Evolutionary conservation across 2,888 invertebrate species (phyloP).

Genomic region (Dryobotodes eremita): DNA sequence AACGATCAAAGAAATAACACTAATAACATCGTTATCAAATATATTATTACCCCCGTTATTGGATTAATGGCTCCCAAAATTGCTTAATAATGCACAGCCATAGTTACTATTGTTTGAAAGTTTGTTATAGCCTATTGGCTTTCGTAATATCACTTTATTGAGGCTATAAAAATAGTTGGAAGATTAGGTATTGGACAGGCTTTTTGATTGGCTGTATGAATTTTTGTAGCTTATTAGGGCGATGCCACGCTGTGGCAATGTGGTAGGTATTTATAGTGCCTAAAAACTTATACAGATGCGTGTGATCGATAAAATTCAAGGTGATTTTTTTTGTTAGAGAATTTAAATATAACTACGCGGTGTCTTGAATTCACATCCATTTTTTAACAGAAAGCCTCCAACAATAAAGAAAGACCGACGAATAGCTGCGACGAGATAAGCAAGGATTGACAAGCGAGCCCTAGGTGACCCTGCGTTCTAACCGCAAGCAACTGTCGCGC

Average conservation of each 20-base stretch:
- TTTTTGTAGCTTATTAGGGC: slow-evolving; percentile 39
- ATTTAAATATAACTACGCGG: background rate
- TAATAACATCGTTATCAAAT: slow-evolving; percentile 65
- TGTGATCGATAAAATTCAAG: background rate
- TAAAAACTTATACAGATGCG: background rate
- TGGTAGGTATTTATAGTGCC: slow-evolving; percentile 30
- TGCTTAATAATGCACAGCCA: slow-evolving; percentile 79
- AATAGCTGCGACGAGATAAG: background rate
- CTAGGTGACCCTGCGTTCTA: too few species aligned
- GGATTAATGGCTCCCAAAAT: slow-evolving; percentile 85
- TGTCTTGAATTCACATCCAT: background rate
- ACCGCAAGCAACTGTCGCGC: too few species aligned
- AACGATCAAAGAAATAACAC: slow-evolving; percentile 59
- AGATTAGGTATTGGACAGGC: slow-evolving; percentile 45
- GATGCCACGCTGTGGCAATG: slow-evolving; percentile 1
- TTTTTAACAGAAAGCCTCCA: background rate
- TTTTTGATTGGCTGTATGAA: slow-evolving; percentile 55
- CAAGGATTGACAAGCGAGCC: background rate
- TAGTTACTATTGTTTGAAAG: slow-evolving; percentile 77
- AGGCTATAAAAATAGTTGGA: slow-evolving; percentile 64
- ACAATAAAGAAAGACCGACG: background rate
- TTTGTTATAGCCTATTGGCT: slow-evolving; percentile 72
- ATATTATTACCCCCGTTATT: slow-evolving; percentile 74
- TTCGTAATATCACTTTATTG: slow-evolving; percentile 73
- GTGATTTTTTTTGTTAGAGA: background rate